phyloP scores from a whole-genome alignment of 2,888 invertebrate species.

The Brachypterus glaber region DNA sequence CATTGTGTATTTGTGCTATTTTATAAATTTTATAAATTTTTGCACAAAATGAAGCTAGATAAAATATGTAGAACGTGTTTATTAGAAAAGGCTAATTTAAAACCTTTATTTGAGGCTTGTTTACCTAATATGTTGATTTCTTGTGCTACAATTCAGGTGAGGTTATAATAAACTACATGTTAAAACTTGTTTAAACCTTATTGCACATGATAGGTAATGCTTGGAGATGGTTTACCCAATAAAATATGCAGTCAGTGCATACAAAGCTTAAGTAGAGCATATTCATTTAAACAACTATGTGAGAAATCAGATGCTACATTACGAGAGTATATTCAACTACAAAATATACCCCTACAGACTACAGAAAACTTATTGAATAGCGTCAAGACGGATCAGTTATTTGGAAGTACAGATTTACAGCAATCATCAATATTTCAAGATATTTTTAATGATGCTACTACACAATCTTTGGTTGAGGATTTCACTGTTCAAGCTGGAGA shows the following conservation, averaged over 20 bases:
- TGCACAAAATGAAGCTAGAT: slow-evolving; percentile 33
- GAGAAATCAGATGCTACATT: slow-evolving; percentile 37
- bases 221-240: slow-evolving; percentile 38
- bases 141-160: slow-evolving; percentile 36
- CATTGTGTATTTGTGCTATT: not conserved
- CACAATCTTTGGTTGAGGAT: slow-evolving; percentile 35
- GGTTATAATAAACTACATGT: not conserved
- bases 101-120: slow-evolving; percentile 36
- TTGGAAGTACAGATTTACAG: slow-evolving; percentile 33
- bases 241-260: slow-evolving; percentile 39
- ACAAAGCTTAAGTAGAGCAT: slow-evolving; percentile 35
- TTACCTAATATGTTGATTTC: slow-evolving; percentile 39
- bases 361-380: slow-evolving; percentile 23
- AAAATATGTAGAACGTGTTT: slow-evolving; percentile 38
- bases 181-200: slow-evolving; percentile 3
- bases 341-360: not conserved
- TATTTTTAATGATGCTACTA: slow-evolving; percentile 35
- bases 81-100: slow-evolving; percentile 35
- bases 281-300: slow-evolving; percentile 37
- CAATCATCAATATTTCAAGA: slow-evolving; percentile 37
- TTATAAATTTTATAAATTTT: not conserved
- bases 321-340: slow-evolving; percentile 28
- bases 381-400: slow-evolving; percentile 32
- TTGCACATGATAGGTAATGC: slow-evolving; percentile 29
- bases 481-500: slow-evolving; percentile 34